A percentile compares a stretch with the other conserved stretches of the same genome.
Conservation (phyloP, 2,888 invertebrate genomes). For the Margaritifera margaritifera region DNA sequence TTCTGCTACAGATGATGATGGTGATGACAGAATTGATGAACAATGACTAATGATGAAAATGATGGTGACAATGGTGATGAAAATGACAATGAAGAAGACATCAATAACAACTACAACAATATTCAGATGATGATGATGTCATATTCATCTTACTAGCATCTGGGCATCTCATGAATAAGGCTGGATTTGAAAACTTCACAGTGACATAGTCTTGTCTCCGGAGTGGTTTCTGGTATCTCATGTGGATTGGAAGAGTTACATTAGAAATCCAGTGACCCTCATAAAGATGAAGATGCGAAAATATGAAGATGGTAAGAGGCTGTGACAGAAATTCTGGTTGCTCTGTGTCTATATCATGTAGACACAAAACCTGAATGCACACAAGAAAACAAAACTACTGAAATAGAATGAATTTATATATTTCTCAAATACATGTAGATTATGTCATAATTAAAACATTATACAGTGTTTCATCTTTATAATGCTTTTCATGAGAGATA, state of each 20-base stretch:
- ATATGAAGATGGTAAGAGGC: constrained; percentile 39
- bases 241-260: constrained; percentile 54
- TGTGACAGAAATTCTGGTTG: constrained; percentile 52
- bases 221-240: constrained; percentile 54
- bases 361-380: constrained; percentile 42
- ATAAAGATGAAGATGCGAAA: constrained; percentile 19
- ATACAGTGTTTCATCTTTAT: no score
- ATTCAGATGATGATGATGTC: no score
- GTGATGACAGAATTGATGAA: no score
- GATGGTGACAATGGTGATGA: constrained; percentile 5
- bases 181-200: constrained; percentile 28
- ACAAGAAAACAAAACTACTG: constrained; percentile 3
- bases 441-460: no score
- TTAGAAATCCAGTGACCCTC: constrained; percentile 18
- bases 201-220: constrained; percentile 17
- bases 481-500: no score
- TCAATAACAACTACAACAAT: constrained; percentile 1
- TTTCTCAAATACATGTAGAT: neutral
- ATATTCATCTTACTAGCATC: neutral
- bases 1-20: no score
- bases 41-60: neutral
- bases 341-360: constrained; percentile 51
- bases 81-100: no score
- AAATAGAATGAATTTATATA: neutral
- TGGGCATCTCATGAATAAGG: constrained; percentile 22